Conservation (phyloP, 1,140 invertebrate species). For the Gryllus bimaculatus region DNA sequence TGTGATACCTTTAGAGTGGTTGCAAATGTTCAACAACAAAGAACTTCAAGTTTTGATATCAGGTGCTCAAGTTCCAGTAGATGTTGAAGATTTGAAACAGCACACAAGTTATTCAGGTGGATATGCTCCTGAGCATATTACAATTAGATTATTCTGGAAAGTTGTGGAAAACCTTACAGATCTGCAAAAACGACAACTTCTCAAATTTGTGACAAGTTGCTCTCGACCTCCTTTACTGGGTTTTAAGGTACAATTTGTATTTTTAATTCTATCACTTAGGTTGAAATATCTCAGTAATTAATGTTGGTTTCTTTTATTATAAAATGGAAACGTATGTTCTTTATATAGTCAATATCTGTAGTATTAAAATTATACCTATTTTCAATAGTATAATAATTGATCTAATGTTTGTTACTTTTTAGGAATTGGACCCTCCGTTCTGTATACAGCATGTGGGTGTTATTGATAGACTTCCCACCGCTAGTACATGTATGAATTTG, state of each 20-base stretch:
- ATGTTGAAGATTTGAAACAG: constrained; percentile 76
- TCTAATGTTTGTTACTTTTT: constrained; percentile 23
- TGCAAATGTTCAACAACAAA: constrained; percentile 89
- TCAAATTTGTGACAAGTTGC: constrained; percentile 96
- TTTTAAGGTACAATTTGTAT: constrained; percentile 63
- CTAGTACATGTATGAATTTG: constrained; percentile 96
- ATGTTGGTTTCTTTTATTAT: too few relatives aligned
- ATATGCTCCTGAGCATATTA: constrained; percentile 68
- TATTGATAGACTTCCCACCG: constrained; percentile 79
- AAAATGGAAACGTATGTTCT: background rate
- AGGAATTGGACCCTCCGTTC: constrained; percentile 89
- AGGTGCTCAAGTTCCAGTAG: constrained; percentile 84
- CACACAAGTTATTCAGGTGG: constrained; percentile 80
- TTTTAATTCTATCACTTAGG: background rate
- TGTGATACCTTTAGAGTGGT: constrained; percentile 82
- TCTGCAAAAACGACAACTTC: constrained; percentile 69
- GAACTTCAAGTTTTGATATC: constrained; percentile 92
- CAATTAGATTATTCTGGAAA: constrained; percentile 72
- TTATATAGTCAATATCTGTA: background rate
- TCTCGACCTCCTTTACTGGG: constrained; percentile 93
- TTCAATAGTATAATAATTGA: background rate
- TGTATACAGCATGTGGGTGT: constrained; percentile 87
- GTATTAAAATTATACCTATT: background rate
- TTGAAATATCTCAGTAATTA: too few relatives aligned
- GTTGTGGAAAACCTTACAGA: constrained; percentile 74